Evolutionary conservation across 2,797 vertebrate species (phyloP).

Genomic region (Pagetopsis macropterus): DNA sequence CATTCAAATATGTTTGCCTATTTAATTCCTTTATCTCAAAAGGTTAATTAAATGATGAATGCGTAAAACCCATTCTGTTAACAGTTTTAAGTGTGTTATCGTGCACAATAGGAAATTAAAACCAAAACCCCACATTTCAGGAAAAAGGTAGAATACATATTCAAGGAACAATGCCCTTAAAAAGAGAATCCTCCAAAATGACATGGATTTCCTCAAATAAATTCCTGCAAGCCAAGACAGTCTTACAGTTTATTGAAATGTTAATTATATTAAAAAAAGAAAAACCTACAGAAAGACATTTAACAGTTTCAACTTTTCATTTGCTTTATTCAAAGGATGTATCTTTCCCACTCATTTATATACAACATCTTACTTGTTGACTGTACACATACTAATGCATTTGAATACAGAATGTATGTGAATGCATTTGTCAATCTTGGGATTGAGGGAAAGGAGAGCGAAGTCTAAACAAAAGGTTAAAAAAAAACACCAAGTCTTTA

Average conservation of each 20-base stretch:
- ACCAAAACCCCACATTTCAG: neutral
- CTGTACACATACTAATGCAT: constrained; percentile 38
- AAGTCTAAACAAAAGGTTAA: constrained; percentile 22
- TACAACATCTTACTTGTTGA: constrained; percentile 41
- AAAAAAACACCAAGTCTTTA: constrained; percentile 72
- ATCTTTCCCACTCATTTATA: constrained; percentile 46
- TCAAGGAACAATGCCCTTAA: neutral
- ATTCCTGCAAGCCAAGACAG: neutral
- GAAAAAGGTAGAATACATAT: neutral
- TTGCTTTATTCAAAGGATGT: constrained; percentile 40
- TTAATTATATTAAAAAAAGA: constrained; percentile 1
- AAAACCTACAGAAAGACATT: constrained; percentile 18
- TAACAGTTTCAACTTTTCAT: constrained; percentile 17
- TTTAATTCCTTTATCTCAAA: neutral
- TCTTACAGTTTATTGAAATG: constrained; percentile 53
- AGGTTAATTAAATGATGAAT: neutral
- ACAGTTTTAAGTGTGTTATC: neutral
- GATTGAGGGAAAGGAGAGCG: neutral
- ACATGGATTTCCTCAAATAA: neutral
- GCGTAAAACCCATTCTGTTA: neutral
- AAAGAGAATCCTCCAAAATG: neutral
- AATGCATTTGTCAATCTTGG: constrained; percentile 16
- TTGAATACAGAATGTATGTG: constrained; percentile 21
- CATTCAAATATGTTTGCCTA: too few relatives aligned
- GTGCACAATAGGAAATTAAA: neutral